Conservation (phyloP, 2,113 vertebrate species). For the Megalops atlanticus region DNA sequence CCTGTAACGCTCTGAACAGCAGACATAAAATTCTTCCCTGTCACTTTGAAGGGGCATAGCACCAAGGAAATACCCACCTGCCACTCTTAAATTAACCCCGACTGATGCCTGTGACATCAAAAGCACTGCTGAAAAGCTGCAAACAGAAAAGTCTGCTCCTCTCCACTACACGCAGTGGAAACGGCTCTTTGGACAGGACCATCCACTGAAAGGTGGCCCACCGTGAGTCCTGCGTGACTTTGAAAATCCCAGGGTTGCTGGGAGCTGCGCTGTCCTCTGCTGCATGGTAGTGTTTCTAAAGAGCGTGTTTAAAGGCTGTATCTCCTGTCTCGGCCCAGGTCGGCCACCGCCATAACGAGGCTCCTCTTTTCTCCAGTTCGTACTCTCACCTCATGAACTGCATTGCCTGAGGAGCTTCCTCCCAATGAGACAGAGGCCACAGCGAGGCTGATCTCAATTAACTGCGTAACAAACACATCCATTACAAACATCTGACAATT, state of each 20-base stretch:
- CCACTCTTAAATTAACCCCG: constrained; percentile 9
- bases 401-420: constrained; percentile 29
- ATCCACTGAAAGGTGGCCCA: not conserved
- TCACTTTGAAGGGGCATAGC: not conserved
- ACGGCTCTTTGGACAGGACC: not conserved
- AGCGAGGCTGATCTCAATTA: constrained; percentile 45
- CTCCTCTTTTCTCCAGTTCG: constrained; percentile 38
- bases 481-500: constrained; percentile 30
- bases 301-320: not conserved
- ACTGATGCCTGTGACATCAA: not conserved
- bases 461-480: constrained; percentile 37
- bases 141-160: not conserved
- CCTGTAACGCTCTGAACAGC: not conserved
- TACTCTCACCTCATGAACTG: constrained; percentile 27
- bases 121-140: not conserved
- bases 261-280: not conserved
- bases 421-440: constrained; percentile 30
- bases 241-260: constrained; percentile 19
- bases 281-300: not conserved
- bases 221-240: constrained; percentile 5
- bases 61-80: not conserved
- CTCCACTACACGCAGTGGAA: not conserved
- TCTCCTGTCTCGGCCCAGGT: not conserved
- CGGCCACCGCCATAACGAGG: constrained; percentile 7
- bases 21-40: constrained; percentile 19